Evolutionary conservation across 2,888 invertebrate species (phyloP), one percentile per base, ranked within the genome.

Genomic region (Heliconius ethilla): DNA sequence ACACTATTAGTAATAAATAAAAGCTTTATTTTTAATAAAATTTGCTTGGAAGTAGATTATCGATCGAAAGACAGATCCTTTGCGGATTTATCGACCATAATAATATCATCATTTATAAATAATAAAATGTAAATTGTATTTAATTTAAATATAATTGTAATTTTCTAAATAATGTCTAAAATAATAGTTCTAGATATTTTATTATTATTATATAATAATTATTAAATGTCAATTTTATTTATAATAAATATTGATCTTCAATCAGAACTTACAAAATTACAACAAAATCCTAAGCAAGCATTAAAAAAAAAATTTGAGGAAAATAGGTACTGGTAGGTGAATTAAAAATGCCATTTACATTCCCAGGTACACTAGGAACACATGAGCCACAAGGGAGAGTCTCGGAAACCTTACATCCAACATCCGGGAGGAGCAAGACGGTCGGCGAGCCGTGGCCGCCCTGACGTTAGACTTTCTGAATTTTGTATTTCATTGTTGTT

Each of bases 351-450:
- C 25, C n/a, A 33, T 72, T 59, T 25, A 37, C 59, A 72, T 72
- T 72, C 72, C 37, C 72, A 59, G 33, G 9, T 37, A 59, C 25
- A 72, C 72, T 37, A 72, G 72, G 72, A 72, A 15, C 22, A 59
- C 72, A 72, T 72, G 15, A 37, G 13, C 33, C 15, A 55, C n/a
- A 25, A 55, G 22, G 59, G 37, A 72, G 59, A 7, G 4, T 55
- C n/a, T 55, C 9, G 22, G 22, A 29, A 70, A 72, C 22, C 22
- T 51, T 33, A n/a, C 51, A 55, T 55, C 51, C 33, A n/a, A 25
- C 22, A 72, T 15, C 29, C n/a, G 1, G 29, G 27, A 27, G 27
- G n/a, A 25, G n/a, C 1, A 59, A n/a, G 22, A 59, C 9, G n/a
- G 59, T n/a, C 11, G n/a, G 10, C 11, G n/a, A 59, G n/a, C n/a